Evolutionary conservation across 2,113 vertebrate genomes (phyloP).

Genomic region (Cebus imitator): DNA sequence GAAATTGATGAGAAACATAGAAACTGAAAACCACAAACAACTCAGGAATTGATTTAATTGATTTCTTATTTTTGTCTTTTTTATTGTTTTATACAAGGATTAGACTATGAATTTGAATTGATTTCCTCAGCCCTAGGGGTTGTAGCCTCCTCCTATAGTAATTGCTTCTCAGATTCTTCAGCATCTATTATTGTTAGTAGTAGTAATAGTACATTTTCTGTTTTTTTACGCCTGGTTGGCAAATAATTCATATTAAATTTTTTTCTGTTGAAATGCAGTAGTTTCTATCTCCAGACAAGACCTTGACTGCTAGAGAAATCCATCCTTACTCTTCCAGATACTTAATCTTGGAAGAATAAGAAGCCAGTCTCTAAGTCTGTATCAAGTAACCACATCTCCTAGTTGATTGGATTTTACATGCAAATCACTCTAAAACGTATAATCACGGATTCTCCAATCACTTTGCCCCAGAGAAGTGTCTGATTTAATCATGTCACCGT

Average conservation of each 20-base stretch:
- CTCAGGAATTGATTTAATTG: neutral
- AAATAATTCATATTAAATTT: neutral
- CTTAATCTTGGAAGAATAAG: neutral
- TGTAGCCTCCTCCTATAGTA: neutral
- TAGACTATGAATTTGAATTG: neutral
- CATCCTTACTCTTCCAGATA: neutral
- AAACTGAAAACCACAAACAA: neutral
- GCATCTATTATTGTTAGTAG: neutral
- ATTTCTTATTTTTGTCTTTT: neutral
- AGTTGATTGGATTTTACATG: neutral
- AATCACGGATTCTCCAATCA: neutral
- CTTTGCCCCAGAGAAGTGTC: neutral
- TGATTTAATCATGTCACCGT: neutral
- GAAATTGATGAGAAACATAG: neutral
- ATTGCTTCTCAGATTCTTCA: neutral
- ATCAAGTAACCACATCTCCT: neutral
- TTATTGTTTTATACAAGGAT: neutral
- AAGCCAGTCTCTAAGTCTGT: neutral
- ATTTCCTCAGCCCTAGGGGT: neutral
- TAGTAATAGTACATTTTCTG: neutral
- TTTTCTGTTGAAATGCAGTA: neutral
- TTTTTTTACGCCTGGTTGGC: neutral
- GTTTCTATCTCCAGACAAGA: neutral
- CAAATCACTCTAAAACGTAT: neutral
- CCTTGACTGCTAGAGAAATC: neutral